phyloP scores from a whole-genome alignment of 2,797 vertebrate species.

The Neosilurus mollespiculum region DNA sequence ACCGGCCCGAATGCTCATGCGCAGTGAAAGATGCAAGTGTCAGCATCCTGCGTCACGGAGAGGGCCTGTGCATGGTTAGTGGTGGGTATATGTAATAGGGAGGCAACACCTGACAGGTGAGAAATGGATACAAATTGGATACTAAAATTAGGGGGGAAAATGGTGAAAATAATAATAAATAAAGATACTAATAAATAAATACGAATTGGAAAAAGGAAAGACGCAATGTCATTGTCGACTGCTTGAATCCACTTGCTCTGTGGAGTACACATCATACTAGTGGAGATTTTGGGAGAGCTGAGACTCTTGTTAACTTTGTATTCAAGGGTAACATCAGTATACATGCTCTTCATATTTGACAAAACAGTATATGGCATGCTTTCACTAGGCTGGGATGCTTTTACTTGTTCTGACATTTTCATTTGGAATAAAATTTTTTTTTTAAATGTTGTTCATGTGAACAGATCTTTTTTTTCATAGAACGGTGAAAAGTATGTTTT shows the following conservation, averaged over 20 bases:
- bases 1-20: no score
- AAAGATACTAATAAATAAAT: no score
- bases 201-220: no score
- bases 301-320: slow-evolving; percentile 5
- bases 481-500: background rate
- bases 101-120: no score
- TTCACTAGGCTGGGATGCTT: background rate
- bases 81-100: no score
- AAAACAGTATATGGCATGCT: background rate
- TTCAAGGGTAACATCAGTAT: background rate
- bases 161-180: no score
- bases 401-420: background rate
- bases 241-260: background rate
- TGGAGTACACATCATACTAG: background rate
- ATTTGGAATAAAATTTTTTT: background rate
- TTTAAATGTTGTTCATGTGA: background rate
- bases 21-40: no score
- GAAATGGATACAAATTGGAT: no score
- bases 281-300: background rate
- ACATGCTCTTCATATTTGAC: background rate
- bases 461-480: background rate
- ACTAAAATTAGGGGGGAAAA: no score
- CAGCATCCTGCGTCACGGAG: no score
- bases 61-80: no score
- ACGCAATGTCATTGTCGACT: no score